Percentiles rank a stretch among this genome's conserved stretches.
phyloP scores from a whole-genome alignment of 1,140 invertebrate species.

The Lethrus apterus region DNA sequence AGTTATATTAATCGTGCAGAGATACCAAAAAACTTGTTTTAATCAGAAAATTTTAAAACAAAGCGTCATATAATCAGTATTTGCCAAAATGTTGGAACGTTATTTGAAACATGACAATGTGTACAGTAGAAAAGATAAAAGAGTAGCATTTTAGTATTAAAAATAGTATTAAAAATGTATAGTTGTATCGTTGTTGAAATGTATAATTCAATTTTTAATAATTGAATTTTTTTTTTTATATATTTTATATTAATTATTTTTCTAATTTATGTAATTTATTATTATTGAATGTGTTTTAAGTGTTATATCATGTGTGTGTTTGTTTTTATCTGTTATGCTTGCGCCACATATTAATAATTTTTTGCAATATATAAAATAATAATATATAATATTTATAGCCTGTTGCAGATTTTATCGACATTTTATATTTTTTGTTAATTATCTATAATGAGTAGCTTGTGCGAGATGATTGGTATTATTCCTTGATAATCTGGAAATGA shows the following conservation, averaged over 20 bases:
- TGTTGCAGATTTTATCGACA: too few species aligned
- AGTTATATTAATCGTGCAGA: neutral
- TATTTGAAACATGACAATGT: neutral
- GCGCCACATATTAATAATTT: too few species aligned
- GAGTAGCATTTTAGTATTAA: neutral
- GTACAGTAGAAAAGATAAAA: neutral
- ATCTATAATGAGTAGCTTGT: too few species aligned
- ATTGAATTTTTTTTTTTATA: neutral
- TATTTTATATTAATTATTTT: neutral
- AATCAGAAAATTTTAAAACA: too few species aligned
- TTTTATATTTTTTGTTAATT: neutral
- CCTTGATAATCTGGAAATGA: neutral
- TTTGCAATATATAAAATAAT: too few species aligned
- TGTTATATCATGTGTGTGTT: too few species aligned
- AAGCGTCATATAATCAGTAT: neutral
- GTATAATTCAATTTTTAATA: neutral
- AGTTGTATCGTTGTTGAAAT: neutral
- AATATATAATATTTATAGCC: too few species aligned
- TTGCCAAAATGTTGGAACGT: neutral
- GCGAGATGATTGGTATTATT: neutral
- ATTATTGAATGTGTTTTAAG: too few species aligned
- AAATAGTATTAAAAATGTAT: neutral
- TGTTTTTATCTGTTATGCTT: too few species aligned
- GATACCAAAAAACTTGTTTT: neutral
- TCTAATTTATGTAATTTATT: neutral